Base-by-base conservation (phyloP, 2,113 vertebrate genomes). In the Panthera tigris region DNA sequence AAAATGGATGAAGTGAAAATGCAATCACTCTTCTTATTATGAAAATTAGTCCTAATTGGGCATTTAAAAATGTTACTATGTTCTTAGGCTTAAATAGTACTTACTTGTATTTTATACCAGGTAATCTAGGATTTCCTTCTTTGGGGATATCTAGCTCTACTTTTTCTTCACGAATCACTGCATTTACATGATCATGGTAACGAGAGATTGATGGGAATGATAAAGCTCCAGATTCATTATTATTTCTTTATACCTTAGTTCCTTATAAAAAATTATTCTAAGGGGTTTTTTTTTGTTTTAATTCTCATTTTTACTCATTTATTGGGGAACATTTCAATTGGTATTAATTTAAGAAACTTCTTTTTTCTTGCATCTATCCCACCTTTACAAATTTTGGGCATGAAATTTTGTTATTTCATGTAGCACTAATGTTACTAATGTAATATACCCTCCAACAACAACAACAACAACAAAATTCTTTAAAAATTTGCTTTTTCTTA, bases 131-230 rank as follows among this genome's bases (percentile, higher is more conserved):
- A 97, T 97, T 98, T 97, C 98, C 94, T 98, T 98, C 97, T 98
- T 98, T 99, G 98, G 98, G 98, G 96, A 99, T 99, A 98, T 99
- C 99, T 99, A 97, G 98, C 97, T 98, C 85, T 98, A 98, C 98
- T 99, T 99, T 99, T 99, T 99, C 98, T 98, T 99, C 98, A 99
- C 98, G 99, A 99, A 99, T 99, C 99, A 99, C 98, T 99, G 98
- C 99, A 99, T 99, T 99, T 99, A 99, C 98, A 98, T 98, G 98
- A 97, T 98, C 98, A 97, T 91, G 97, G 97, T 98, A 98, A 97
- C 97, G 97, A 97, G 93, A 98, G 94, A 96, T 96, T 98, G 97
- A 97, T 99, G 98, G 81, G 41, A 96, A 79, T 96, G 98, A 98
- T 99, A 99, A 98, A 98, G 94, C 96, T 96, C 83, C 88, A 97